phyloP scores from a whole-genome alignment of 1,140 invertebrate genomes.

The Rhyacophila brunnea region DNA sequence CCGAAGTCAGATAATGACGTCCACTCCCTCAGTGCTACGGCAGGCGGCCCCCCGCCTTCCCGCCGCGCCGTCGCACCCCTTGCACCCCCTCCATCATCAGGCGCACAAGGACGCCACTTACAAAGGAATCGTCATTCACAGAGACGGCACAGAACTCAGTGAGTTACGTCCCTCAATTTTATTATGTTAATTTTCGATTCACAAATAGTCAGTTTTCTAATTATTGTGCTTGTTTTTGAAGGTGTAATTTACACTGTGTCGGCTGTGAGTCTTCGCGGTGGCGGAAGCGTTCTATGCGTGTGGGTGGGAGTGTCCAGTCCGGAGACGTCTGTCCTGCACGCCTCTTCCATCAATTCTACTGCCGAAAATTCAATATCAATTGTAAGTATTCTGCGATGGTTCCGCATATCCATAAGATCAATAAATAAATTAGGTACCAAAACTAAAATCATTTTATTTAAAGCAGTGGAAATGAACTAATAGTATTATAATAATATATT shows the following conservation, averaged over 20 bases:
- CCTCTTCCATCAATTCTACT: conserved; percentile 49
- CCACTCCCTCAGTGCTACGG: conserved; percentile 41
- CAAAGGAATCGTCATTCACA: conserved; percentile 46
- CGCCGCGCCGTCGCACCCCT: conserved; percentile 24
- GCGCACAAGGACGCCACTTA: conserved; percentile 46
- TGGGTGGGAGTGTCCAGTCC: conserved; percentile 48
- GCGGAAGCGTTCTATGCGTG: conserved; percentile 46
- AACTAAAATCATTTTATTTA: too few relatives aligned
- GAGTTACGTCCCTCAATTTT: too few relatives aligned
- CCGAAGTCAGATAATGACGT: conserved; percentile 43
- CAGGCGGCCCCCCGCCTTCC: conserved; percentile 20
- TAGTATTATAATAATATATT: too few relatives aligned
- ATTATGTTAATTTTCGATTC: too few relatives aligned
- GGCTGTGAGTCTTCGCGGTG: conserved; percentile 44
- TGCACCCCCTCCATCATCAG: conserved; percentile 36
- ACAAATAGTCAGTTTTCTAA: too few relatives aligned
- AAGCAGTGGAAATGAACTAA: too few relatives aligned
- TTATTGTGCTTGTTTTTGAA: conserved; percentile 26
- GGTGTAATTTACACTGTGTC: conserved; percentile 52
- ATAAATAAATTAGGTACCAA: too few relatives aligned
- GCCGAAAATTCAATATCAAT: conserved; percentile 48
- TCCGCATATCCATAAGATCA: too few relatives aligned
- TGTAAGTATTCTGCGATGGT: conserved; percentile 30
- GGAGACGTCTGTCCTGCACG: conserved; percentile 37
- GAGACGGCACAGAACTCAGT: conserved; percentile 52